Evolutionary conservation across 1,140 invertebrate species (phyloP).

Genomic region (Eumeta japonica): DNA sequence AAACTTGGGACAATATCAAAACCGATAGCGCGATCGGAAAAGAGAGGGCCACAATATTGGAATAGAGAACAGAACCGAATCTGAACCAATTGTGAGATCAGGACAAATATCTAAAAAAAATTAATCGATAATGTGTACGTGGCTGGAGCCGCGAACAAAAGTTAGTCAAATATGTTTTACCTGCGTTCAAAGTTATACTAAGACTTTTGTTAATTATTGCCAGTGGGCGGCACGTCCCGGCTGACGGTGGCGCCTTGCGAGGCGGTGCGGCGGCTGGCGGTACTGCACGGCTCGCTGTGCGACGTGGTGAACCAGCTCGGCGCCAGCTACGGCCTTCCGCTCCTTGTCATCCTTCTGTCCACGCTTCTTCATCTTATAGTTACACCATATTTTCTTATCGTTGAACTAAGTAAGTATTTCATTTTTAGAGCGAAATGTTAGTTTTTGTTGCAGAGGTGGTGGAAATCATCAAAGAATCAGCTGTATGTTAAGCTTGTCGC

Average conservation of each 20-base stretch:
- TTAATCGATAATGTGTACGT: too few relatives aligned
- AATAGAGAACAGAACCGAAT: too few relatives aligned
- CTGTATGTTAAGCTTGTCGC: not conserved
- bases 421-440: not conserved
- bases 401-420: slow-evolving; percentile 57
- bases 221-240: slow-evolving; percentile 30
- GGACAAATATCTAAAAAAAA: too few relatives aligned
- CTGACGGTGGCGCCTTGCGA: slow-evolving; percentile 37
- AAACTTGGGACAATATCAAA: too few relatives aligned
- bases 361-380: slow-evolving; percentile 70
- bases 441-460: not conserved
- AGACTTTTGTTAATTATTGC: slow-evolving; percentile 10
- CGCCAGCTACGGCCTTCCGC: slow-evolving; percentile 58
- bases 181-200: too few relatives aligned
- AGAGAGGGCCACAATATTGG: too few relatives aligned
- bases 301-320: slow-evolving; percentile 40
- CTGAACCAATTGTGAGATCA: too few relatives aligned
- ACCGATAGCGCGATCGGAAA: too few relatives aligned
- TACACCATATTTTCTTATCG: slow-evolving; percentile 69
- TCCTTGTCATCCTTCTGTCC: slow-evolving; percentile 64
- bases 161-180: too few relatives aligned
- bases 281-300: slow-evolving; percentile 39
- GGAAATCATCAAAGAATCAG: not conserved
- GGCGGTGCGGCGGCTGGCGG: slow-evolving; percentile 35
- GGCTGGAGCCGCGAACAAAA: too few relatives aligned